Base-by-base conservation (phyloP, 2,888 invertebrate species). In the Melangyna quadrimaculata region DNA sequence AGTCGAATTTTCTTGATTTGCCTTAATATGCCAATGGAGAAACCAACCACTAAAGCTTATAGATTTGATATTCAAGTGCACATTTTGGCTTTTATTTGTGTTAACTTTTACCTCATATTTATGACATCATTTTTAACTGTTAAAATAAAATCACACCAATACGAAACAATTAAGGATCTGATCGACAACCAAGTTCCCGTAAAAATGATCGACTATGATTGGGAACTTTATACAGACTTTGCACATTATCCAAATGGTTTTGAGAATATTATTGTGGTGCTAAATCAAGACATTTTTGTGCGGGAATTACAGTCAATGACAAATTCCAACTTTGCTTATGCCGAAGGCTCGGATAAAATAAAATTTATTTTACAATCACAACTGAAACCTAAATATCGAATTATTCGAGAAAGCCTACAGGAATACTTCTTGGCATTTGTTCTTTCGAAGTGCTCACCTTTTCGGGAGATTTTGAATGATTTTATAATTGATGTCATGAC, bases 51-150 rank as follows among this genome's bases (percentile, higher is more conserved):
- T 0, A 24, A 45, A 0, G 59, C 40, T 2, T 77, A 59, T 40
- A 32, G 77, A 19, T 53, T 77, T 51, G 40, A 77, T 12, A 9
- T n/a, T 3, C 77, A 77, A 32, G 19, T 77, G 10, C 29, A 40
- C 0, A 0, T 61, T 4, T 19, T 70, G n/a, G 53, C 59, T 8
- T 77, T 70, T n/a, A 53, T 77, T 5, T 37, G 32, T 3, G 40
- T 10, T 8, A 77, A 77, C 10, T 29, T 69, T 1, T 77, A 77
- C 22, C 35, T 17, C 1, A 27, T 77, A 6, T 59, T 51, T n/a
- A 32, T 59, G 37, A 77, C 69, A 24, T 77, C 77, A 0, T 77
- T 70, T 22, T 19, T 77, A 12, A 77, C 70, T 17, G 51, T 51
- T n/a, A 61, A 40, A 40, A 77, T 77, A 12, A 59, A 53, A 40